Base-by-base conservation (phyloP, 1,140 invertebrate genomes). In the Halesus radiatus region DNA sequence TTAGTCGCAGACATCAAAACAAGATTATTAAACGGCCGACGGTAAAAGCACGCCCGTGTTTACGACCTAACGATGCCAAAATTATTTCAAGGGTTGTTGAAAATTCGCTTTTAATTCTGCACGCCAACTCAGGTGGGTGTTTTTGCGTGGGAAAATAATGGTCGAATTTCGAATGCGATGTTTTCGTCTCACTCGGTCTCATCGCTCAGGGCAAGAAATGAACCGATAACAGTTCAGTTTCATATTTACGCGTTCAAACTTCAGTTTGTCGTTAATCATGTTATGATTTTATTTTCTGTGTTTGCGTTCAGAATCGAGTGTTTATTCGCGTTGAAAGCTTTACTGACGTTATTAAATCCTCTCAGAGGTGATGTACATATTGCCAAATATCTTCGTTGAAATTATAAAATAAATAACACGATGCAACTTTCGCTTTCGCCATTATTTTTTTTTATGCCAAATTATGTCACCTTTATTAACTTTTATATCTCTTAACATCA, bases 271-370 rank as follows among this genome's bases (percentile, higher is more conserved):
- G 68, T 72, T 72, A 72, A 72, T 72, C 68, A 54, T 72, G 10
- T 45, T 45, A 45, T 45, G 37, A 45, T 45, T 45, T 13, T 45
- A 72, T 53, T 15, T 72, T 20, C 22, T 74, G 23, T 73, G 70
- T 74, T 74, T 75, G 72, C 23, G 26, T 75, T 75, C 37, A 32
- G 72, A 56, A 7, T 32, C 20, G 20, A 78, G 76, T 81, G 80
- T 81, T 81, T 81, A 81, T 74, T 74, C 16, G 20, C 56, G 68
- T 81, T 78, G 75, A 81, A 53, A 62, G 68, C 13, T 81, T 81
- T 81, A 77, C 29, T 15, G 60, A 58, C 16, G 56, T 62, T 64
- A n/a, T 52, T 58, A 18, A 72, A 54, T 66, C 13, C 68, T 13
- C 16, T 8, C 68, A 72, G 52, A 68, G 64, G 68, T 72, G 45